These are phyloP conservation scores for Liasis olivaceus DNA, from an alignment of 2,797 vertebrate species.

Conservation along the genomic window DNA sequence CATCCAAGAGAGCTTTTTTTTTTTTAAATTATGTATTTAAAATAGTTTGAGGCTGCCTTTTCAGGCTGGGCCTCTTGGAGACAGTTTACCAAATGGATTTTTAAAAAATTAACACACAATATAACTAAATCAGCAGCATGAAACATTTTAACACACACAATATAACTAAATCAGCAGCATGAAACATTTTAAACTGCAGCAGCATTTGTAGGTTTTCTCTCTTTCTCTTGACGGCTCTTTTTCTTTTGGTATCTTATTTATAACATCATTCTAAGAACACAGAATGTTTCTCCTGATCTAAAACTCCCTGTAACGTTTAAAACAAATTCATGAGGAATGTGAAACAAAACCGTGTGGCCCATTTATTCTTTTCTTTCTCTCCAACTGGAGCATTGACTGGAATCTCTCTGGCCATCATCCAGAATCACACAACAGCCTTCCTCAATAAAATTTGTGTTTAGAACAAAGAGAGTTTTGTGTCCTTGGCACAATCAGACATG, in stretches of 20 bases:
- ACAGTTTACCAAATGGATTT: not conserved
- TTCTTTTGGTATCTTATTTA: not conserved
- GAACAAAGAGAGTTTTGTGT: not conserved
- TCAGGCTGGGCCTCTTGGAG: not conserved
- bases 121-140: not conserved
- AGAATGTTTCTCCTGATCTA: not conserved
- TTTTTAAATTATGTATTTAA: not conserved
- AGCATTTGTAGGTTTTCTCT: not conserved
- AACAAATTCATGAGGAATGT: not conserved
- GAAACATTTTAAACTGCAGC: not conserved
- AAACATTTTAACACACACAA: not conserved
- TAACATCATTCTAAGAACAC: not conserved
- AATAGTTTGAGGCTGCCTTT: not conserved
- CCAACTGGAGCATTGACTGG: not conserved
- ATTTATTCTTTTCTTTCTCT: not conserved
- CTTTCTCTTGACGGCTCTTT: no score
- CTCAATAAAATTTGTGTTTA: not conserved
- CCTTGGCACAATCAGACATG: not conserved
- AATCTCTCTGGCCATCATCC: not conserved
- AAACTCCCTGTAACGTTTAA: not conserved
- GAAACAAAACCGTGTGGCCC: not conserved
- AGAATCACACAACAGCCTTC: not conserved
- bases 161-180: not conserved
- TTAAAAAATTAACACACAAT: not conserved
- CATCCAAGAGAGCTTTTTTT: not conserved